Percentiles rank a stretch among this genome's conserved stretches.
Conservation (phyloP, 2,113 vertebrate species). For the Corvus cornix region DNA sequence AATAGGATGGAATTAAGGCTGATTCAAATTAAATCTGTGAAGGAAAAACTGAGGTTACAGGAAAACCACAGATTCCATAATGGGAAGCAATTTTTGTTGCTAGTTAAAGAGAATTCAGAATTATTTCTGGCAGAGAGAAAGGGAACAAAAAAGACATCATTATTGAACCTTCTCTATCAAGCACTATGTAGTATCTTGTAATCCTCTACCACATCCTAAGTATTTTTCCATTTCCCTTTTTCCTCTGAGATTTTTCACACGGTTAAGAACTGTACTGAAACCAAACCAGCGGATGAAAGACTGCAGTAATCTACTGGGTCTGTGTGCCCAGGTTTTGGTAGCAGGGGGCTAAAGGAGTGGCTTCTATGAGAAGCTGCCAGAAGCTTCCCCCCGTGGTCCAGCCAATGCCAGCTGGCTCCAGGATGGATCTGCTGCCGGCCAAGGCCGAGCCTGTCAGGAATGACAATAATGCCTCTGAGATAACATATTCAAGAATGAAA, state of each 20-base stretch:
- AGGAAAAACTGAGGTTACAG: not conserved
- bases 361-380: not conserved
- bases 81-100: not conserved
- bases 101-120: not conserved
- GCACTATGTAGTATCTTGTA: not conserved
- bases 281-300: not conserved
- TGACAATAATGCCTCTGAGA: not conserved
- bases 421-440: accelerated
- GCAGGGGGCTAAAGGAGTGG: not conserved
- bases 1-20: not conserved
- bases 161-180: not conserved
- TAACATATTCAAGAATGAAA: not conserved
- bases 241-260: not conserved
- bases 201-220: not conserved
- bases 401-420: not conserved
- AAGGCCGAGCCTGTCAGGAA: not conserved
- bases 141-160: not conserved
- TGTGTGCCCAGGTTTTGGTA: not conserved
- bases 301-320: not conserved
- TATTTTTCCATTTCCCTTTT: not conserved
- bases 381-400: not conserved
- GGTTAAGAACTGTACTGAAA: not conserved
- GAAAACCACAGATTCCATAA: not conserved
- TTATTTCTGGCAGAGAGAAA: not conserved
- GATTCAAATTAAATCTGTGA: not conserved